These are phyloP conservation scores for Xyrichtys novacula DNA, from an alignment of 2,797 vertebrate species.

Conservation along the genomic window DNA sequence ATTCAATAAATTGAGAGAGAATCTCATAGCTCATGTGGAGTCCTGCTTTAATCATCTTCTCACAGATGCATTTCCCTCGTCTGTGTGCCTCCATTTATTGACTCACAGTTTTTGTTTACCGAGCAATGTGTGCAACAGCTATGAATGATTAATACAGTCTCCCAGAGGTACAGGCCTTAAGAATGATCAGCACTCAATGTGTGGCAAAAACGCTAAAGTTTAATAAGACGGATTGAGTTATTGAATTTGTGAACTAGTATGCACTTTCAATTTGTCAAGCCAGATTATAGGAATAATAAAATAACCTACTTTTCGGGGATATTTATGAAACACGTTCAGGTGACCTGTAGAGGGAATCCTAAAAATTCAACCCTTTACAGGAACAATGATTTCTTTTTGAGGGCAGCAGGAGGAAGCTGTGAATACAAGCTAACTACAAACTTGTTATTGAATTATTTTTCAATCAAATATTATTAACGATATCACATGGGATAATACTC, in stretches of 20 bases:
- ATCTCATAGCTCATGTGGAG: constrained; percentile 18
- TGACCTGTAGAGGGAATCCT: too few relatives aligned
- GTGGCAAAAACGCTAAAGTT: constrained; percentile 13
- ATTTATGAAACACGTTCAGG: too few relatives aligned
- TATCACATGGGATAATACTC: too few relatives aligned
- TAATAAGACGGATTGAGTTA: constrained; percentile 5
- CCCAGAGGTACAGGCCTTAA: neutral
- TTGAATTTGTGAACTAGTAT: neutral
- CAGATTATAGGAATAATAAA: constrained; percentile 3
- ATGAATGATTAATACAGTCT: constrained; percentile 63
- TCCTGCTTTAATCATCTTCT: constrained; percentile 54
- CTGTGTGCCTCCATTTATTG: constrained; percentile 55
- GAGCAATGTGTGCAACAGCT: constrained; percentile 50
- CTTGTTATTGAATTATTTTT: too few relatives aligned
- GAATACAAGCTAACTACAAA: neutral
- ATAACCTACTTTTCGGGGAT: too few relatives aligned
- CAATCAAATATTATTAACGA: too few relatives aligned
- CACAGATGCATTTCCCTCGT: constrained; percentile 40
- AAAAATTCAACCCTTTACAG: too few relatives aligned
- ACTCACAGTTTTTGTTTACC: constrained; percentile 67
- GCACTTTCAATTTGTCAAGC: neutral
- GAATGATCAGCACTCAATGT: constrained; percentile 9
- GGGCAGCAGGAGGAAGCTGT: neutral
- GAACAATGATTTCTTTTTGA: neutral
- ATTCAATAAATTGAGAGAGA: constrained; percentile 57